These are phyloP conservation scores for Palloptera scutellata DNA, from an alignment of 2,888 invertebrate genomes.

Conservation along the genomic window DNA sequence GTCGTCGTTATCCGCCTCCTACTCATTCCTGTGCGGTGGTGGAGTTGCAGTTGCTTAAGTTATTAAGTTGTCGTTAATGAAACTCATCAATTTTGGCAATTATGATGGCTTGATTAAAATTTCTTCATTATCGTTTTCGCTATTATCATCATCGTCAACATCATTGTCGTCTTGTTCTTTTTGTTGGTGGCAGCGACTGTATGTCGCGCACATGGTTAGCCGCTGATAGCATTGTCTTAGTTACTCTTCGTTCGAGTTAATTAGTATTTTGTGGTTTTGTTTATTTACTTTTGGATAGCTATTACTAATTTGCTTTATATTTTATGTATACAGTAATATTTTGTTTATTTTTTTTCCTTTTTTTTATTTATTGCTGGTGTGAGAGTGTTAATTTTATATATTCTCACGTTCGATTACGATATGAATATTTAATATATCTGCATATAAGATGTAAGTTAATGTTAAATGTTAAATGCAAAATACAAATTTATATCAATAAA, in stretches of 20 bases:
- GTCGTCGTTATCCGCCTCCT: too few relatives aligned
- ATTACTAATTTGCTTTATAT: too few relatives aligned
- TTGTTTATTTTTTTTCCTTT: conserved; percentile 22
- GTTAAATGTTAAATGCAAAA: too few relatives aligned
- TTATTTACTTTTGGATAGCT: conserved; percentile 14
- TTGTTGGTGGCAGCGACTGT: not conserved
- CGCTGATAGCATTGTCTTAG: conserved; percentile 22
- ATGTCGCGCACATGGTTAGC: conserved; percentile 4
- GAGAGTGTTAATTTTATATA: too few relatives aligned
- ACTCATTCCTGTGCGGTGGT: not conserved
- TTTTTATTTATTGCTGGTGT: conserved; percentile 22
- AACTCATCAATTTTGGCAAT: conserved; percentile 55
- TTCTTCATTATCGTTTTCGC: conserved; percentile 18
- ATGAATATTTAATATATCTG: too few relatives aligned
- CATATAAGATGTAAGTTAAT: too few relatives aligned
- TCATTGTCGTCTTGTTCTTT: not conserved
- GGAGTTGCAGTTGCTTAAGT: not conserved
- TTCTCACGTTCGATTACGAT: too few relatives aligned
- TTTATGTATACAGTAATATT: too few relatives aligned
- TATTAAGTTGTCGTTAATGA: conserved; percentile 48
- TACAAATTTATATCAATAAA: too few relatives aligned
- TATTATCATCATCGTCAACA: not conserved
- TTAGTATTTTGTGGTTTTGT: conserved; percentile 41
- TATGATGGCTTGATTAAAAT: conserved; percentile 38
- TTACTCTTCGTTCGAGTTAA: conserved; percentile 34